Evolutionary conservation across 2,888 invertebrate species (phyloP).

Genomic region (Epinotia ramella): DNA sequence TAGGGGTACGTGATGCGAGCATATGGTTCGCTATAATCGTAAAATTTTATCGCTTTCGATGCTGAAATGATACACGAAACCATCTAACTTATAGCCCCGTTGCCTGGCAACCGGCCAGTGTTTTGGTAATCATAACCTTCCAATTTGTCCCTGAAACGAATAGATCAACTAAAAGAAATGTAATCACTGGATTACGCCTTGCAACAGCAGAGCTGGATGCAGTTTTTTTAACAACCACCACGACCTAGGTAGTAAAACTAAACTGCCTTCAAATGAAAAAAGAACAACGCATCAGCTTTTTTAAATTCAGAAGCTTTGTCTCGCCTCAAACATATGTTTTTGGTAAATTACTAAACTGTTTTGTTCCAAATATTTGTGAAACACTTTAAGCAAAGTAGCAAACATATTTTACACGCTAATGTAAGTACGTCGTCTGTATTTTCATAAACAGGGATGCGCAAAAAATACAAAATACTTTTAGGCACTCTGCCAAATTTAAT

Average conservation of each 20-base stretch:
- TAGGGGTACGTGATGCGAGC: conserved; percentile 55
- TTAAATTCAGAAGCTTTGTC: background rate
- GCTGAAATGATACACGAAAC: conserved; percentile 84
- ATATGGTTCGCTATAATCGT: conserved; percentile 79
- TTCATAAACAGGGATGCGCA: conserved; percentile 35
- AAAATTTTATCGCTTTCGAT: conserved; percentile 83
- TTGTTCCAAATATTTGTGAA: conserved; percentile 23
- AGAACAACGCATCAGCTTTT: too few relatives aligned
- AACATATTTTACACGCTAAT: conserved; percentile 35
- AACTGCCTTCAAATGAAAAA: background rate
- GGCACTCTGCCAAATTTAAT: conserved; percentile 46
- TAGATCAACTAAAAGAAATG: conserved; percentile 15
- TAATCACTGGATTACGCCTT: conserved; percentile 9
- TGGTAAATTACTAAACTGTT: background rate
- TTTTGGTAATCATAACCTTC: conserved; percentile 75
- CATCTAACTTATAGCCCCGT: conserved; percentile 79
- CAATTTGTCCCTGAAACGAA: conserved; percentile 69
- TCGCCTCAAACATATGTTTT: background rate
- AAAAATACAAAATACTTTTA: conserved; percentile 44
- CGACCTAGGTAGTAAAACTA: conserved; percentile 23
- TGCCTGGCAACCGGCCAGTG: conserved; percentile 75
- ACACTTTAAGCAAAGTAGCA: conserved; percentile 8
- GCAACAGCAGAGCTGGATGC: background rate
- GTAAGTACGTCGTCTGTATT: conserved; percentile 31
- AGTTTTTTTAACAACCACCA: conserved; percentile 2